phyloP scores from a whole-genome alignment of 37 sponge, comb jelly and placozoan species.

The Lycopodina hypogea region DNA sequence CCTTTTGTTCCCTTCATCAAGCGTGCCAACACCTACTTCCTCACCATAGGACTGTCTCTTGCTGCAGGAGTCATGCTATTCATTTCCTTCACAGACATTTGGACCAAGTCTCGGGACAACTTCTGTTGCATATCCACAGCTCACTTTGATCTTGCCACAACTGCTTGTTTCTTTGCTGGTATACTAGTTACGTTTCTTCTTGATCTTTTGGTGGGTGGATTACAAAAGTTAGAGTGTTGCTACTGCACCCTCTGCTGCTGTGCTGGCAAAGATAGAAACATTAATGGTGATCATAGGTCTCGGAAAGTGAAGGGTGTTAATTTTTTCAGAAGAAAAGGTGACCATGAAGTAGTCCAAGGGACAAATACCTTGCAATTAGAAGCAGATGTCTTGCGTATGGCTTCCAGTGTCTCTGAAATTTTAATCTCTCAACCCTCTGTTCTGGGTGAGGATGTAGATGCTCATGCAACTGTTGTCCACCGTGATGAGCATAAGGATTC shows the following conservation, averaged over 20 bases:
- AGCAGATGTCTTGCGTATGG: too few species aligned
- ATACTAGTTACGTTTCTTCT: conserved; percentile 54
- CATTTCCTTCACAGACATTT: conserved; percentile 68
- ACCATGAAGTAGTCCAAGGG: neutral
- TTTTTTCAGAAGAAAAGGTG: neutral
- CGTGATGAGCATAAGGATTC: too few species aligned
- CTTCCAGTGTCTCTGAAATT: too few species aligned
- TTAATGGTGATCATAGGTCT: neutral
- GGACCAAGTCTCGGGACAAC: conserved; percentile 30
- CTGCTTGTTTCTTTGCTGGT: conserved; percentile 59
- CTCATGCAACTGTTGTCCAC: too few species aligned
- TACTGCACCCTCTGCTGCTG: too few species aligned
- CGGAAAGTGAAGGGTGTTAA: neutral
- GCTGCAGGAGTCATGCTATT: conserved; percentile 77
- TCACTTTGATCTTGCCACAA: conserved; percentile 29
- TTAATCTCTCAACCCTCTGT: too few species aligned
- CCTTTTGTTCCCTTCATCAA: conserved; percentile 66
- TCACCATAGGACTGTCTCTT: conserved; percentile 41
- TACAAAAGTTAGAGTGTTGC: conserved; percentile 53
- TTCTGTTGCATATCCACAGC: conserved; percentile 52
- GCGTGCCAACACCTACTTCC: conserved; percentile 34
- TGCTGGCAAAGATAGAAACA: neutral
- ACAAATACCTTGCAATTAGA: neutral
- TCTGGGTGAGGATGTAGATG: too few species aligned
- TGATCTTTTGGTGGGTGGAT: conserved; percentile 24